These are phyloP conservation scores for Hydrochoerus hydrochaeris DNA, from an alignment of 2,113 vertebrate species.

Conservation along the genomic window DNA sequence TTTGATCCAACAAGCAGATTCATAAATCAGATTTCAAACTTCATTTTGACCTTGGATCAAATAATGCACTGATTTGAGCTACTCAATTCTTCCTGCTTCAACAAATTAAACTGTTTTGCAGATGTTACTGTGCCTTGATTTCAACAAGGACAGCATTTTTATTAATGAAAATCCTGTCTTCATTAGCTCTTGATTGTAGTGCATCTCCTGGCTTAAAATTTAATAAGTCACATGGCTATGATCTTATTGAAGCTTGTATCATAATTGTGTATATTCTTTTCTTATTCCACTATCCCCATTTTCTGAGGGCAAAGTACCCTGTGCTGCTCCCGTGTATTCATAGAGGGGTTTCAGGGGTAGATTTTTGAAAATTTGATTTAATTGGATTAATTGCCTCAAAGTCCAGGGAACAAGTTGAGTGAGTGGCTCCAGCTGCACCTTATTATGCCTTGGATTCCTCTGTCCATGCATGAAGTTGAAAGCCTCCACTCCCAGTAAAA, in stretches of 20 bases:
- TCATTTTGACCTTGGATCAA: constrained; percentile 57
- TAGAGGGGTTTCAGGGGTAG: background rate
- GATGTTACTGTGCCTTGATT: constrained; percentile 23
- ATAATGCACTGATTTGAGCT: background rate
- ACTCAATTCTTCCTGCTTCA: constrained; percentile 9
- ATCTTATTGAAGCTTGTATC: constrained; percentile 8
- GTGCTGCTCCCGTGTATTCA: background rate
- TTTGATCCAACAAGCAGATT: constrained; percentile 12
- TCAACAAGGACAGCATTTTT: background rate
- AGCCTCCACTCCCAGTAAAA: background rate
- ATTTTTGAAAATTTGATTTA: background rate
- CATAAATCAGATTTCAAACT: constrained; percentile 51
- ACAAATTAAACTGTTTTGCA: constrained; percentile 50
- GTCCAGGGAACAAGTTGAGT: background rate
- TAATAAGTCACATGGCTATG: background rate
- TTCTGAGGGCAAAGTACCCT: constrained; percentile 17
- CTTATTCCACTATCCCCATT: background rate
- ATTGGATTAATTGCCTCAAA: constrained; percentile 6
- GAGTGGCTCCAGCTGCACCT: background rate
- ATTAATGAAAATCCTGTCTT: background rate
- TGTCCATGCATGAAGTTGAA: background rate
- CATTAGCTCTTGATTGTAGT: background rate
- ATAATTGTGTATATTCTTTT: background rate
- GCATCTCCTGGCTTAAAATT: constrained; percentile 17
- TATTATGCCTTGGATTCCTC: background rate